Evolutionary conservation across 1,140 invertebrate species (phyloP).

Genomic region (Andricus grossulariae): DNA sequence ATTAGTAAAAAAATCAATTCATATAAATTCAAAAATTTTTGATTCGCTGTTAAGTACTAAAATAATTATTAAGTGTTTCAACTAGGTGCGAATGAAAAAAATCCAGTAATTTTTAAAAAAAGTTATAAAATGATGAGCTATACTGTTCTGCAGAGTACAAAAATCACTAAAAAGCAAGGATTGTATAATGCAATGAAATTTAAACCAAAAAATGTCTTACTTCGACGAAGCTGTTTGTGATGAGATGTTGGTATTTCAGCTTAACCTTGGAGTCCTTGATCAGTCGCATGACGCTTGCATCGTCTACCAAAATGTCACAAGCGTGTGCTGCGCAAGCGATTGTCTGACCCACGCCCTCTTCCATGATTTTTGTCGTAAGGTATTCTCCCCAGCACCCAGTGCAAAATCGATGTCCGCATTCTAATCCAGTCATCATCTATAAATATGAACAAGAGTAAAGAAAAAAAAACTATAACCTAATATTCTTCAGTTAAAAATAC

Average conservation of each 20-base stretch:
- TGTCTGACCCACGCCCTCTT: constrained; percentile 96
- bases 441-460: constrained; percentile 61
- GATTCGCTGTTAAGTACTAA: too few relatives aligned
- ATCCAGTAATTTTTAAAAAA: too few relatives aligned
- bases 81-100: too few relatives aligned
- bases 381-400: constrained; percentile 97
- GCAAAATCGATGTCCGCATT: constrained; percentile 98
- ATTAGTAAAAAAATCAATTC: too few relatives aligned
- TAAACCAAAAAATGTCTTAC: constrained; percentile 74
- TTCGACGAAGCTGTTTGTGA: constrained; percentile 99
- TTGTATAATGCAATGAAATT: not conserved
- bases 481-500: constrained; percentile 32
- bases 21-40: too few relatives aligned
- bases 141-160: too few relatives aligned
- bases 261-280: constrained; percentile 94
- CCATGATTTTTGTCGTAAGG: constrained; percentile 98
- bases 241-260: constrained; percentile 97
- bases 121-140: too few relatives aligned
- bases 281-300: constrained; percentile 96
- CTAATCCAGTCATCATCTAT: constrained; percentile 96
- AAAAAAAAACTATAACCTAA: not conserved
- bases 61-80: too few relatives aligned
- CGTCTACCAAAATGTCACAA: constrained; percentile 96
- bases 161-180: too few relatives aligned
- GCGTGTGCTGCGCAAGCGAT: constrained; percentile 96